Base-by-base conservation (phyloP, 2,113 vertebrate genomes). In the Heptranchias perlo region DNA sequence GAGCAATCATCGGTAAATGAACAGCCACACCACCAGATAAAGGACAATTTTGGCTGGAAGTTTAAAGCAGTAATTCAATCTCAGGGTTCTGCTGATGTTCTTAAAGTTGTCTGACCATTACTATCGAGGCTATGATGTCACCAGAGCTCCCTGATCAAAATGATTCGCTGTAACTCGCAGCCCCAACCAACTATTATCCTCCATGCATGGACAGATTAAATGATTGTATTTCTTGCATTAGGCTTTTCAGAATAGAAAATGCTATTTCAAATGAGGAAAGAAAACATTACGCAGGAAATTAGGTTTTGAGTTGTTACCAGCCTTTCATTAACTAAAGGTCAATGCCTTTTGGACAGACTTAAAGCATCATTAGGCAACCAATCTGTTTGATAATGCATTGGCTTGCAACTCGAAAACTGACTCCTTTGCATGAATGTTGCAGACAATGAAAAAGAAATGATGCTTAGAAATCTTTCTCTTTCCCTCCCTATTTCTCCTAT, bases 271-370 rank as follows among this genome's bases (percentile, higher is more conserved):
- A 61, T n/a, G 58, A 93, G 61, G 16, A 64, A 93, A 62, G 89
- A 93, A 62, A 93, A 44, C 58, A 93, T 62, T 93, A 8, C 54
- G 18, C 18, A 39, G 7, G 23, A 93, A 93, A 62, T 61, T 52
- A 92, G 87, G 8, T 61, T 92, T 61, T 61, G 28, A 61, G 87
- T 54, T 31, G 18, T n/a, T n/a, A 92, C 87, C 14, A 92, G 87
- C 11, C 54, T 58, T 61, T n/a, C n/a, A 92, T 92, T 92, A 92
- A 92, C 35, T 93, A 93, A 93, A 93, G 58, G 89, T 93, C 58
- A 93, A n/a, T 39, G 58, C 16, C n/a, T 93, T 61, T 93, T n/a
- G 89, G 58, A 93, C 89, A 93, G 35, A 64, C n/a, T 39, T 62
- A 2, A 39, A 64, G 18, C 58, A 64, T 64, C 89, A 62, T 93